A percentile compares a stretch with the other conserved stretches of the same genome.
Evolutionary conservation across 2,888 invertebrate species (phyloP).

Genomic region (Fragum sueziense): DNA sequence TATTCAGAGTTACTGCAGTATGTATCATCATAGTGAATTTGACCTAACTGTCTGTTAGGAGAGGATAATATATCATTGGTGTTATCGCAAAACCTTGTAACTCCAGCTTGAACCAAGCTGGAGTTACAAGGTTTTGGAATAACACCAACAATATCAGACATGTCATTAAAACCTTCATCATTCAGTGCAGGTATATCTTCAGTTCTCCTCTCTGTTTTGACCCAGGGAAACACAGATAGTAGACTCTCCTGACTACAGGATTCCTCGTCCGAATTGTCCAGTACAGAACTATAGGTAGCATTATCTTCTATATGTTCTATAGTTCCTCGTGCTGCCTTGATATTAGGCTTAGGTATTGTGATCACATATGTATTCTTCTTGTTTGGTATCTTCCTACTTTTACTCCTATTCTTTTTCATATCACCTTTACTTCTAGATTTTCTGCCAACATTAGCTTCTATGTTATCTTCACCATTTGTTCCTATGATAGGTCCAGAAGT

Average conservation of each 20-base stretch:
- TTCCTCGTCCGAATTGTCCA: neutral
- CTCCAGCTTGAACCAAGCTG: no score
- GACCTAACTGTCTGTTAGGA: no score
- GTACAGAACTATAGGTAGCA: neutral
- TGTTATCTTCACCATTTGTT: neutral
- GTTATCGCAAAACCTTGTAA: no score
- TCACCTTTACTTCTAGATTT: neutral
- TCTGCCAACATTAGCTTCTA: neutral
- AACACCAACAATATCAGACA: no score
- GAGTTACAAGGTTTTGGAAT: no score
- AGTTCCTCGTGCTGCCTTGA: neutral
- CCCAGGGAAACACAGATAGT: no score
- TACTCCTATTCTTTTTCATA: neutral
- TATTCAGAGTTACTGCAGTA: neutral
- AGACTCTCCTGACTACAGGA: no score
- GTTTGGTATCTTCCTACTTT: neutral
- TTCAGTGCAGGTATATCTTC: no score
- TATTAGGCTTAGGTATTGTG: neutral
- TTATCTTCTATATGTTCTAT: neutral
- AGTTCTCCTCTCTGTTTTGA: neutral
- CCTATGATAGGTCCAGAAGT: no score
- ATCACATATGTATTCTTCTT: conserved; percentile 5
- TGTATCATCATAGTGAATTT: neutral
- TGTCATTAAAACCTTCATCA: no score
- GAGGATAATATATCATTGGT: no score